Base-by-base conservation (phyloP, 1,140 invertebrate species). In the Eueides isabella region DNA sequence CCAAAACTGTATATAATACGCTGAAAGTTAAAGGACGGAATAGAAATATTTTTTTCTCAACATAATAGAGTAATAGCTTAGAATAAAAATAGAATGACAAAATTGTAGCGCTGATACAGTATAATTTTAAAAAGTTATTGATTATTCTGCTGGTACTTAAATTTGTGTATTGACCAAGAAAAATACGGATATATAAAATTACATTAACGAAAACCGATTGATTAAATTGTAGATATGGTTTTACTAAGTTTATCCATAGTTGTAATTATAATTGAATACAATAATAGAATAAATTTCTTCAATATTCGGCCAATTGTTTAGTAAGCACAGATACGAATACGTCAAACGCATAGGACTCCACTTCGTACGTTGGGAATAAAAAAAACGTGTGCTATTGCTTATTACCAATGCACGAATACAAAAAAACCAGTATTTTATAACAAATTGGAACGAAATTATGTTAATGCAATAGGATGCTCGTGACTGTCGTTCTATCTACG, bases 51-150 rank as follows among this genome's bases (percentile, higher is more conserved):
- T 7, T 0, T 3, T 26, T 11, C 3, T 55, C 23, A 26, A 55
- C 0, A 26, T 26, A 55, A 12, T 26, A 11, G 1, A 0, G 1
- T 12, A 55, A 3, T 26, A 55, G 7, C 1, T 55, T 6, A 26
- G 11, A 26, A 55, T 23, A 12, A 12, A 55, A 55, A 55, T 26
- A 55, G 0, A 26, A 11, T 26, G 12, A 71, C 63, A 35, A 48
- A 66, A 33, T 61, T 61, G 31, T 70, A 44, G 28, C 31, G 70
- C 62, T 41, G 14, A 29, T 11, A 31, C 19, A 41, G 23, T 55
- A 55, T 2, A 55, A n/a, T n/a, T 55, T 41, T 19, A 63, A 26
- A 41, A 71, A 1, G 12, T 41, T 63, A n/a, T 41, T 44, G 5
- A 29, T 29, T 41, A 19, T 30, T 29, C 14, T 26, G 6, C 9